Percentiles rank a stretch among this genome's conserved stretches.
These are phyloP conservation scores for Dermatophagoides farinae DNA, from an alignment of 1,140 invertebrate species.

Conservation along the genomic window DNA sequence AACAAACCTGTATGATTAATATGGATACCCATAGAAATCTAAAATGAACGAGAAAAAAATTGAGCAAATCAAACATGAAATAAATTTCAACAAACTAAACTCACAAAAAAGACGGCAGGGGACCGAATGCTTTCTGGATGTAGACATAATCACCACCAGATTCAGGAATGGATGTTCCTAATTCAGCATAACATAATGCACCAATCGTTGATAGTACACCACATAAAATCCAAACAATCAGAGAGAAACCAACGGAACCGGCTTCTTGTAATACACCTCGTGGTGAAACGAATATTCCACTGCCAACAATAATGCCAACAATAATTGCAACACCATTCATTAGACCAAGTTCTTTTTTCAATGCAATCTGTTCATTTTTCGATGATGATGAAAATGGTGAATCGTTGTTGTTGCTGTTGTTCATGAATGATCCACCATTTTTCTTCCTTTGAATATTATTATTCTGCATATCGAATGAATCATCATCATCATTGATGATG, in stretches of 20 bases:
- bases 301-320: conserved; percentile 73
- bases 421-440: no score
- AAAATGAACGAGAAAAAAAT: not conserved
- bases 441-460: no score
- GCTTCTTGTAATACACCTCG: conserved; percentile 67
- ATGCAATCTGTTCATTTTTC: not conserved
- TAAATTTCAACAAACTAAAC: not conserved
- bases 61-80: not conserved
- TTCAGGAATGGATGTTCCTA: conserved; percentile 59
- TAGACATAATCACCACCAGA: conserved; percentile 96
- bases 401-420: no score
- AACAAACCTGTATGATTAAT: conserved; percentile 64
- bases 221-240: conserved; percentile 78
- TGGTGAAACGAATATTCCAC: conserved; percentile 86
- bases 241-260: conserved; percentile 68
- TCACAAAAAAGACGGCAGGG: conserved; percentile 68
- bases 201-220: conserved; percentile 72
- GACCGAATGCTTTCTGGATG: conserved; percentile 70
- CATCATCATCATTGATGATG: no score
- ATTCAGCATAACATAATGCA: conserved; percentile 85
- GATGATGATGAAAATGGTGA: not conserved
- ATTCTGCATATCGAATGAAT: no score
- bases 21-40: conserved; percentile 69
- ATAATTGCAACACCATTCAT: conserved; percentile 78
- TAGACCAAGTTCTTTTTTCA: conserved; percentile 68